Percentiles rank a stretch among this genome's conserved stretches.
phyloP scores from a whole-genome alignment of 2,888 invertebrate species.

The Abrostola tripartita region DNA sequence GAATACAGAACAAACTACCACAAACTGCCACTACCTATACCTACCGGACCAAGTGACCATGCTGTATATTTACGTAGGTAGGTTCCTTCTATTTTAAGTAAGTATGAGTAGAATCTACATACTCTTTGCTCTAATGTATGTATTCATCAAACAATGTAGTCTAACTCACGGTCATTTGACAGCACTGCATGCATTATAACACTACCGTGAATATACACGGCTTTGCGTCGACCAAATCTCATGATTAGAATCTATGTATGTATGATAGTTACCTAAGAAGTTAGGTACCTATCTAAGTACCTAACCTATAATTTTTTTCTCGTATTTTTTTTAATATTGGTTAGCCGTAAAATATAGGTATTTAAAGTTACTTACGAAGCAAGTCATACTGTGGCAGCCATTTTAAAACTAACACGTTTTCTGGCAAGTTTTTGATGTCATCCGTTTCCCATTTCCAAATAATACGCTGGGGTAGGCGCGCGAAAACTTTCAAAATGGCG shows the following conservation, averaged over 20 bases:
- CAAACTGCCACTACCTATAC: too few relatives aligned
- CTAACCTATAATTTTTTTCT: background rate
- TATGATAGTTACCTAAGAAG: background rate
- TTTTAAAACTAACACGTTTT: conserved; percentile 88
- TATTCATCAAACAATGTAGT: conserved; percentile 14
- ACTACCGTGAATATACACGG: conserved; percentile 12
- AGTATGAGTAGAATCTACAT: too few relatives aligned
- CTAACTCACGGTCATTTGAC: conserved; percentile 15
- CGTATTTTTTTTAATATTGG: background rate
- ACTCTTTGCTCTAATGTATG: background rate
- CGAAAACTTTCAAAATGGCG: conserved; percentile 88
- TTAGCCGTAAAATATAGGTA: background rate
- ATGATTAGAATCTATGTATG: background rate
- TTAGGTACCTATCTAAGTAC: background rate
- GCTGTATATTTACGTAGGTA: too few relatives aligned
- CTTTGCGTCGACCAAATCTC: conserved; percentile 1
- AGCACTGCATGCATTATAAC: conserved; percentile 10
- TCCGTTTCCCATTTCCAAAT: conserved; percentile 93
- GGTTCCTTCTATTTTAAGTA: too few relatives aligned
- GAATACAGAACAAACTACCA: too few relatives aligned
- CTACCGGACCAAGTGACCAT: too few relatives aligned
- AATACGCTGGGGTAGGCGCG: conserved; percentile 88
- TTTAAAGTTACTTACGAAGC: conserved; percentile 83
- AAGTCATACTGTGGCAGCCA: conserved; percentile 92
- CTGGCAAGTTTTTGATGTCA: conserved; percentile 81